Conservation (phyloP, 2,797 vertebrate genomes). For the Cephalopachus bancanus region DNA sequence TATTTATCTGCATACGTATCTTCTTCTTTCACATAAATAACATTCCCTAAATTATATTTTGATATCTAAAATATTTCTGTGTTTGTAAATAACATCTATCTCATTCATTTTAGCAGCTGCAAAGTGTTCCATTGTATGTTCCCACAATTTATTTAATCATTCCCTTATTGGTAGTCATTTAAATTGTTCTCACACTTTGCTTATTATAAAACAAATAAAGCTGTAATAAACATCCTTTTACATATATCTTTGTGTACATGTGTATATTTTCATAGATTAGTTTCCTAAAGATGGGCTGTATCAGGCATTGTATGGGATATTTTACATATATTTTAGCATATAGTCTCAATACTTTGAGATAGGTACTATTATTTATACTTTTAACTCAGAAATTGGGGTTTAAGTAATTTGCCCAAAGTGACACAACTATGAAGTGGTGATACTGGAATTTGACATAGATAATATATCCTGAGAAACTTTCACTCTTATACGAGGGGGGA, state of each 20-base stretch:
- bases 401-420: not conserved
- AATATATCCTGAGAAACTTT: not conserved
- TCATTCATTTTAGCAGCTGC: not conserved
- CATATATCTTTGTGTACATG: not conserved
- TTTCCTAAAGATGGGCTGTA: not conserved
- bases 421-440: not conserved
- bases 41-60: not conserved
- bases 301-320: not conserved
- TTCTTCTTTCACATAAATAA: not conserved
- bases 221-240: not conserved
- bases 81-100: not conserved
- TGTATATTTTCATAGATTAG: not conserved
- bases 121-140: not conserved
- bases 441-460: not conserved
- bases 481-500: not conserved
- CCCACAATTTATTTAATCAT: not conserved
- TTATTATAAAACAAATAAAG: not conserved
- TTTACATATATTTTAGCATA: not conserved
- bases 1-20: not conserved
- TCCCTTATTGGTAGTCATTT: not conserved
- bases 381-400: not conserved
- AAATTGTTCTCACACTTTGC: not conserved
- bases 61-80: not conserved
- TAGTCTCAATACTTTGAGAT: not conserved
- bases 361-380: not conserved